Evolutionary conservation across 2,797 vertebrate species (phyloP), one percentile per base, ranked within the genome.

Genomic region (Hirundo rustica): DNA sequence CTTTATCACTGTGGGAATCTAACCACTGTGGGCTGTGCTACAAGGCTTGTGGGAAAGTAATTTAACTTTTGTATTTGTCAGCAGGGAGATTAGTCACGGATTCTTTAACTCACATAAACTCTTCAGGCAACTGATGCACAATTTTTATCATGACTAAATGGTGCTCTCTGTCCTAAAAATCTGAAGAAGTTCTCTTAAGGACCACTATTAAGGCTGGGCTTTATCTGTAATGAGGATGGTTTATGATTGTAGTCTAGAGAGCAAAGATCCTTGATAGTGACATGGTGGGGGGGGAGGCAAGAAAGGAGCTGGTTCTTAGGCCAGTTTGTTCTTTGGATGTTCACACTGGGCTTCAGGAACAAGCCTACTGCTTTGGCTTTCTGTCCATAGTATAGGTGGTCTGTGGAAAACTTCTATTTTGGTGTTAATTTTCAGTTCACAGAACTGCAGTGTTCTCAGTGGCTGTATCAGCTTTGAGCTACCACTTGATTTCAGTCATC

Each of bases 221-320:
- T 70, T 60, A 29, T 36, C 13, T 73, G 9, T 61, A 27, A 16
- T 23, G 36, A 78, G 57, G 10, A n/a, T 66, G 26, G 20, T 21
- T 92, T 87, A 10, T 67, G 53, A 38, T 7, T 18, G 1, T 79
- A 22, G 36, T 64, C 4, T 38, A 44, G 27, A 53, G 71, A 57
- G 18, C 30, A 42, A 65, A 85, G 21, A 36, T 44, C 14, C 27
- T 34, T 42, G 19, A 6, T 76, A 70, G 9, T 32, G n/a, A 23
- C 72, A 13, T 0, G 1, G 22, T 54, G 20, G 10, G 20, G 44
- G 83, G 15, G 12, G 53, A 42, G 8, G 7, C 5, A 54, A 53
- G 30, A 44, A 68, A 32, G 5, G 45, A 47, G 8, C 19, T 55
- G 64, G 13, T 66, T 79, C 32, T 76, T 81, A 27, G 25, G 26